A percentile compares a stretch with the other conserved stretches of the same genome.
phyloP scores from a whole-genome alignment of 2,113 vertebrate genomes.

The Macrotus californicus region DNA sequence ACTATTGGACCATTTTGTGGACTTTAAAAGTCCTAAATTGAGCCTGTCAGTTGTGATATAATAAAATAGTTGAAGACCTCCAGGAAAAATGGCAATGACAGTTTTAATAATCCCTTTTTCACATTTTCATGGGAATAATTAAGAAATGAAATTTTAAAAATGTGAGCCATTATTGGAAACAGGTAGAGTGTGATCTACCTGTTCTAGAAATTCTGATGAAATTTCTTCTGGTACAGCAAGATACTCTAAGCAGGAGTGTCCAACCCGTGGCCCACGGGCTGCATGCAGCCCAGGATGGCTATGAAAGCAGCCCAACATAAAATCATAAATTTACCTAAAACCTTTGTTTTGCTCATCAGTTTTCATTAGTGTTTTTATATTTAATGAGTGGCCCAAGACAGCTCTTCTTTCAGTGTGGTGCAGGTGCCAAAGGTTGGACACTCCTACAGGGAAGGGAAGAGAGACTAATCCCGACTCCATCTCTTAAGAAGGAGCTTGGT shows the following conservation, averaged over 20 bases:
- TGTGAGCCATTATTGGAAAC: background rate
- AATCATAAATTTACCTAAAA: too few species aligned
- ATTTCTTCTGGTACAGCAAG: background rate
- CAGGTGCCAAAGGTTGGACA: too few species aligned
- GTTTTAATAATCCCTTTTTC: background rate
- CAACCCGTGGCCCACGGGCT: too few species aligned
- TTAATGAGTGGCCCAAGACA: too few species aligned
- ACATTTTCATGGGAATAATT: background rate
- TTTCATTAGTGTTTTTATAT: too few species aligned
- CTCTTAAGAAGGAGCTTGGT: background rate
- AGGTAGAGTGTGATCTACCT: background rate
- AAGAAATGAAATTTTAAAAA: background rate
- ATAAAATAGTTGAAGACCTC: background rate
- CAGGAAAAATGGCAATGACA: background rate
- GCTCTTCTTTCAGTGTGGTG: too few species aligned
- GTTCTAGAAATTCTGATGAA: background rate
- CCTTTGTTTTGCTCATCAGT: too few species aligned
- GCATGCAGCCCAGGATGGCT: too few species aligned
- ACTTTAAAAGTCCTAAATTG: background rate
- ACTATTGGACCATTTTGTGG: background rate
- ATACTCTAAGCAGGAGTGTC: background rate
- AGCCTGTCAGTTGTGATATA: background rate
- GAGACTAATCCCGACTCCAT: background rate
- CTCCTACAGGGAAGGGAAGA: background rate
- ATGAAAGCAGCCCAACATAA: too few species aligned